Evolutionary conservation across 2,113 vertebrate genomes (phyloP).

Genomic region (Lamprologus sp.): DNA sequence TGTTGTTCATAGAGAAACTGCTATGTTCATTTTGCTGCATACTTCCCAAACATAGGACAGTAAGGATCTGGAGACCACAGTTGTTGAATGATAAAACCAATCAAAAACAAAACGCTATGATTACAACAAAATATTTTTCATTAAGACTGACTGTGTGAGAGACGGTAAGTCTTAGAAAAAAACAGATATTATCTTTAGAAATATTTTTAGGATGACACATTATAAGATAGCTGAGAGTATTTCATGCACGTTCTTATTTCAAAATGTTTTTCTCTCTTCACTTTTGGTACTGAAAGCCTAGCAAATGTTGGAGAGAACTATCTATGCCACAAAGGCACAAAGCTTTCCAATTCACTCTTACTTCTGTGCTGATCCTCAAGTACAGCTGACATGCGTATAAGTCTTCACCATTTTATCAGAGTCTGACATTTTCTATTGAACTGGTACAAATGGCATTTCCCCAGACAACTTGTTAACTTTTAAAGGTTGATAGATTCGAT

Average conservation of each 20-base stretch:
- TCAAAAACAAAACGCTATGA: not conserved
- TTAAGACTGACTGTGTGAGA: not conserved
- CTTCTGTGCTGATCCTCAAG: constrained; percentile 36
- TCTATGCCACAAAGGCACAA: constrained; percentile 30
- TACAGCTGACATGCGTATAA: constrained; percentile 56
- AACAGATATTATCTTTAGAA: not conserved
- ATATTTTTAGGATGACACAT: not conserved
- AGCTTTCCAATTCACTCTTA: constrained; percentile 11
- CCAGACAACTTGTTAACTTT: constrained; percentile 84
- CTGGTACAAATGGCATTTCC: constrained; percentile 79
- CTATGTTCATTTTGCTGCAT: not conserved
- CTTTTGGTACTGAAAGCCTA: not conserved
- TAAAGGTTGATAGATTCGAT: constrained; percentile 77
- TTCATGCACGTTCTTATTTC: not conserved
- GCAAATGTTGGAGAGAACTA: not conserved
- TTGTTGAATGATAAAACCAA: not conserved
- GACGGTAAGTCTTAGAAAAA: not conserved
- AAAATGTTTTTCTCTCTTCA: not conserved
- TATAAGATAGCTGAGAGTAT: not conserved
- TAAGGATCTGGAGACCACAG: not conserved
- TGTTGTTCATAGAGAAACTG: not conserved
- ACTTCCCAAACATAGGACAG: not conserved
- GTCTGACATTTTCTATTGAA: constrained; percentile 79
- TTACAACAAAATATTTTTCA: not conserved
- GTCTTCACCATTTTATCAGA: constrained; percentile 62